Base-by-base conservation (phyloP, 2,113 vertebrate genomes). In the Pyrgilauda ruficollis region DNA sequence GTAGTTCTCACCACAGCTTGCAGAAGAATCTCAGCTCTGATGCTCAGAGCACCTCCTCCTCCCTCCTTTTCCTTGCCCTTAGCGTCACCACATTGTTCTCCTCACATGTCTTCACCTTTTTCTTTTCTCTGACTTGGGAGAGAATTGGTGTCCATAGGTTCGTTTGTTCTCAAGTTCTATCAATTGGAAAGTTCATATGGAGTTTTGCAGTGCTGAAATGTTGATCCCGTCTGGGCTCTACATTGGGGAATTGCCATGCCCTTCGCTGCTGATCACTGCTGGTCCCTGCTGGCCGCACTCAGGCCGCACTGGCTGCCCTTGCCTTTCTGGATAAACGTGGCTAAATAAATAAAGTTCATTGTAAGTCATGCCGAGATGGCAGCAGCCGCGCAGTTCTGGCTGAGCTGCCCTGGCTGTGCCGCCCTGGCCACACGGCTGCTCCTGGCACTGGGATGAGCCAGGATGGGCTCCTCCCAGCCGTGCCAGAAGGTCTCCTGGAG, bases 391-490 rank as follows among this genome's bases (percentile, higher is more conserved):
- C 21, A 24, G 11, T 12, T 27, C 19, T 8, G 3, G 67, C 13
- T 20, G 5, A 50, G 46, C 24, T 69, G 33, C 26, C 24, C 66
- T 3, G 0, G 15, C 27, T 9, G 11, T 5, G 5, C 39, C 3
- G 2, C 37, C 30, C 31, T 11, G 7, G 69, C 22, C 21, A 18
- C 4, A 3, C 7, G 1, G 30, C 69, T 2, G 3, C 70, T 37
- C 27, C 21, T 5, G 2, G 41, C 3, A 0, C 24, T 22, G 53
- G 17, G 16, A 43, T 27, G 52, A 53, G 3, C 30, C 3, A 0
- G 39, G 50, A n/a, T 73, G 52, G 22, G 16, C 37, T 41, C 37
- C 49, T 15, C 5, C 35, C 2, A 0, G 47, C 49, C 15, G 6
- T 2, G 9, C 28, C 22, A 6, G 52, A 26, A 28, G 28, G 19